Evolutionary conservation across 2,888 invertebrate genomes (phyloP).

Genomic region (Idaea aversata): DNA sequence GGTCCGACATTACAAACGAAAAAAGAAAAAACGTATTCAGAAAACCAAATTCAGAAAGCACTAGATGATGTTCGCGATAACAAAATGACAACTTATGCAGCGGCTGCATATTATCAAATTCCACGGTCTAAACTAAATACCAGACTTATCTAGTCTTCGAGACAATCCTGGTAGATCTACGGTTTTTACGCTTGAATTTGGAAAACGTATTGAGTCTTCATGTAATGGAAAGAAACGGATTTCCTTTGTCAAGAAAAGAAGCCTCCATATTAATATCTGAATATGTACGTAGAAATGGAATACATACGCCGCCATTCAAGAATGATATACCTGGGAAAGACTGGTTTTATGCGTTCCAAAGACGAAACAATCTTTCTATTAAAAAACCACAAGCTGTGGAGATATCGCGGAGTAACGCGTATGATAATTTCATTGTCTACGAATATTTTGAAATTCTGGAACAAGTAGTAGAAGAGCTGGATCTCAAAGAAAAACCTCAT

Average conservation of each 20-base stretch:
- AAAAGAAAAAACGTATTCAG: slow-evolving; percentile 9
- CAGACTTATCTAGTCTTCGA: slow-evolving; percentile 8
- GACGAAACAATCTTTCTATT: slow-evolving; percentile 19
- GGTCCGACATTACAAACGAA: slow-evolving; percentile 10
- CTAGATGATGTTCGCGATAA: slow-evolving; percentile 10
- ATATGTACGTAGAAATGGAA: slow-evolving; percentile 31
- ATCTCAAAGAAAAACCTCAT: slow-evolving; percentile 30
- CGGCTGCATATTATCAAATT: slow-evolving; percentile 12
- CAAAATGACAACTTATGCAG: slow-evolving; percentile 10
- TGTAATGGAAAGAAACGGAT: slow-evolving; percentile 30
- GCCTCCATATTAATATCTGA: slow-evolving; percentile 29
- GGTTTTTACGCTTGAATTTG: slow-evolving; percentile 9
- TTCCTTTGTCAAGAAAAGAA: slow-evolving; percentile 36
- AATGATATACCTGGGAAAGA: slow-evolving; percentile 34
- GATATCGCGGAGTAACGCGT: slow-evolving; percentile 26
- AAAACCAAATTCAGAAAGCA: slow-evolving; percentile 9
- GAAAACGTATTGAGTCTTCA: slow-evolving; percentile 11
- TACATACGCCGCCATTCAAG: slow-evolving; percentile 36
- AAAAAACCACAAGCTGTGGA: slow-evolving; percentile 33
- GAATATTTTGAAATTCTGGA: slow-evolving; percentile 12
- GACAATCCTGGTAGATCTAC: slow-evolving; percentile 9
- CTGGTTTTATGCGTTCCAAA: slow-evolving; percentile 32
- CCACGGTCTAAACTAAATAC: slow-evolving; percentile 11
- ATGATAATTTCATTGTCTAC: slow-evolving; percentile 23
- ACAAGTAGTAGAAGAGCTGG: slow-evolving; percentile 23